phyloP scores from a whole-genome alignment of 2,113 vertebrate genomes.

The Podarcis muralis region DNA sequence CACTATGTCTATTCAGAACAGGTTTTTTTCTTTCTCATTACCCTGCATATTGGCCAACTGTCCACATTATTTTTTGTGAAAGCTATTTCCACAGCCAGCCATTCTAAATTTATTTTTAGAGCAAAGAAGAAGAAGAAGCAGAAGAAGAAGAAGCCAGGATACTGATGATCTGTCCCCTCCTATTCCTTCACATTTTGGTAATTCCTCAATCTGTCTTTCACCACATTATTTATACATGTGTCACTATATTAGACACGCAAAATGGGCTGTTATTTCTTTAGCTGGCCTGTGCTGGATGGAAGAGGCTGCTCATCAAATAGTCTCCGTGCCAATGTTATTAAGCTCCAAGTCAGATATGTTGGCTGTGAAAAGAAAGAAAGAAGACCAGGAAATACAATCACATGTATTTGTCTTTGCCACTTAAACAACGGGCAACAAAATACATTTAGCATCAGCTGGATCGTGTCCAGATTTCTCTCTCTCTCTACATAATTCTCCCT shows the following conservation, averaged over 20 bases:
- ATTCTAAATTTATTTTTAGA: slow-evolving; percentile 57
- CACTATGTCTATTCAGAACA: not conserved
- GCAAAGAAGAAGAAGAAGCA: no score
- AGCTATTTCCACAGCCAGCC: slow-evolving; percentile 65
- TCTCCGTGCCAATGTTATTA: slow-evolving; percentile 48
- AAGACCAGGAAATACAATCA: not conserved
- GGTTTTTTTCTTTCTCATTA: slow-evolving; percentile 47
- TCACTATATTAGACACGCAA: slow-evolving; percentile 34
- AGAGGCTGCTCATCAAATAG: slow-evolving; percentile 33
- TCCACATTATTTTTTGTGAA: slow-evolving; percentile 64
- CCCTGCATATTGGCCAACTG: slow-evolving; percentile 53
- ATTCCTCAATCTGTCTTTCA: slow-evolving; percentile 59
- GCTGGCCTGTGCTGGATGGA: slow-evolving; percentile 39
- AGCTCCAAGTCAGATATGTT: slow-evolving; percentile 18
- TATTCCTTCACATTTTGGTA: slow-evolving; percentile 39
- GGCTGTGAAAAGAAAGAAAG: slow-evolving; percentile 25
- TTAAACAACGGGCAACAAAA: not conserved
- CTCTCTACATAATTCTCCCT: not conserved
- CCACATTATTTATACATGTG: slow-evolving; percentile 48
- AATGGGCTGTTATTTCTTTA: slow-evolving; percentile 45
- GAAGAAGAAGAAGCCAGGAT: slow-evolving; percentile 31
- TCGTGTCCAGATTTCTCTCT: not conserved
- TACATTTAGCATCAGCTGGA: not conserved
- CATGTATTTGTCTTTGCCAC: not conserved
- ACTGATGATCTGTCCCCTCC: slow-evolving; percentile 46